Evolutionary conservation across 1,140 invertebrate species (phyloP), one percentile per base, ranked within the genome.

Genomic region (Drosophila biarmipes): DNA sequence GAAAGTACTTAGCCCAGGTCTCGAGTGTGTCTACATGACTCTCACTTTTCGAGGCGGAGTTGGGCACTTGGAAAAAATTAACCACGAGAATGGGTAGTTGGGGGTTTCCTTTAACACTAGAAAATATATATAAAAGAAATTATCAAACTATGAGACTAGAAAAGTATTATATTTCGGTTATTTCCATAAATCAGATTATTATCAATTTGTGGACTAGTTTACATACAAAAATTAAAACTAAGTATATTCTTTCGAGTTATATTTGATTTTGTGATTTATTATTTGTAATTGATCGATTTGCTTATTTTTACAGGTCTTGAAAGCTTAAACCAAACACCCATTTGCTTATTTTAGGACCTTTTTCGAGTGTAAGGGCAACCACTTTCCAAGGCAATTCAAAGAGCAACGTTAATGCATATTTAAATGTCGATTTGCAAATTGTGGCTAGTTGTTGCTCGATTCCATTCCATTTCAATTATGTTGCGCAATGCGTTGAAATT

Each of bases 351-450:
- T 27, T 17, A 17, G 27, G 4, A 14, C 24, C 1, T 11, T 48
- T 48, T 14, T 48, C 15, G 4, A 38, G 42, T 62, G 34, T 63
- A 40, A 21, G 24, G 24, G 45, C 6, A 63, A 73, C 35, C 61
- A 68, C 72, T 77, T 81, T 73, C 67, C 67, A 35, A 58, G 49
- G 62, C 63, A 31, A 43, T n/a, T 54, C 48, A 21, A 40, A 40
- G 45, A 59, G 56, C 56, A 78, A 19, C 54, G 63, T 76, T 89
- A 82, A 82, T 78, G 82, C 73, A 66, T 63, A 89, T 79, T 82
- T 89, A 89, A 87, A 89, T 87, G 82, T 76, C 84, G 71, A 87
- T 79, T 82, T 78, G 82, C 82, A 87, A 87, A 87, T 87, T 87
- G 82, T 79, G 82, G 75, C 45, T 54, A 46, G 69, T 79, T 81